Percentiles rank a stretch among this genome's conserved stretches.
phyloP scores from a whole-genome alignment of 2,888 invertebrate species.

The Zygogramma bicolorata region DNA sequence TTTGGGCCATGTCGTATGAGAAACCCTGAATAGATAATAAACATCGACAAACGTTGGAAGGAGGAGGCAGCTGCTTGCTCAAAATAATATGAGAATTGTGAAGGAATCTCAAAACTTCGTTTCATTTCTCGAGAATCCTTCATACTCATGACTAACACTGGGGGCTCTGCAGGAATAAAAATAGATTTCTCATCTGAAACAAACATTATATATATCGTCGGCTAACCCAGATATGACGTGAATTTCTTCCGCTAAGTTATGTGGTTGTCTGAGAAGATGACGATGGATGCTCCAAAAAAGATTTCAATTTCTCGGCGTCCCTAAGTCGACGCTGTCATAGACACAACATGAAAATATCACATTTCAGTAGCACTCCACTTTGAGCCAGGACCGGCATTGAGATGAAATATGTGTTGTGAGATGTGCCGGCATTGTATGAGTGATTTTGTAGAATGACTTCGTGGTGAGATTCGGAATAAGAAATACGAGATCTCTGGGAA shows the following conservation, averaged over 20 bases:
- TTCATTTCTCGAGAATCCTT: background rate
- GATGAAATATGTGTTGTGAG: background rate
- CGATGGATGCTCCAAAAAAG: constrained; percentile 7
- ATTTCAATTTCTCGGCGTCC: constrained; percentile 5
- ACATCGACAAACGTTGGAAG: too few species aligned
- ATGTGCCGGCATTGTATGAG: background rate
- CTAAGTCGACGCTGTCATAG: constrained; percentile 7
- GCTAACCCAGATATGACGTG: background rate
- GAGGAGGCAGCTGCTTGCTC: too few species aligned
- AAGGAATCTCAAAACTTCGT: background rate
- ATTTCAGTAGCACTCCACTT: background rate
- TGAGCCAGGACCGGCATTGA: background rate
- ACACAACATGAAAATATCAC: constrained; percentile 6
- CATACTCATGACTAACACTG: background rate
- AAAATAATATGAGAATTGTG: background rate
- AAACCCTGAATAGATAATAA: too few species aligned
- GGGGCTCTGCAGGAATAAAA: background rate
- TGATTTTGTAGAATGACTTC: background rate
- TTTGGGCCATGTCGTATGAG: too few species aligned
- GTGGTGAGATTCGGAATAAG: too few species aligned
- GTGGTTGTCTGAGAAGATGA: background rate
- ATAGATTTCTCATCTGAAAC: background rate
- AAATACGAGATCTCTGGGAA: too few species aligned
- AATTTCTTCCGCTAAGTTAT: background rate
- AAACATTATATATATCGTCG: background rate